phyloP scores from a whole-genome alignment of 2,113 vertebrate species.

The Scytalopus superciliaris region DNA sequence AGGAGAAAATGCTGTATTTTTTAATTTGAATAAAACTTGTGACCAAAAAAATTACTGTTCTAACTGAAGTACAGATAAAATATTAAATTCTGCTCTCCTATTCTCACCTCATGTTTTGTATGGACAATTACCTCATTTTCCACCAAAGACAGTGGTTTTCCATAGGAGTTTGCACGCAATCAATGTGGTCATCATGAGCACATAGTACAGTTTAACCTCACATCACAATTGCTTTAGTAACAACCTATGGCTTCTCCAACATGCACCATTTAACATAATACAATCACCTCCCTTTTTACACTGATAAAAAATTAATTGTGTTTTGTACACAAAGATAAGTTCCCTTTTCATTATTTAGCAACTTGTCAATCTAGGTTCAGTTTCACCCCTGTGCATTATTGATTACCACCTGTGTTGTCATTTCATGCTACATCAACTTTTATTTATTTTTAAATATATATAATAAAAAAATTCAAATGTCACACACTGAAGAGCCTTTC shows the following conservation, averaged over 20 bases:
- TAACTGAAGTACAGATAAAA: neutral
- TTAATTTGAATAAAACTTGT: neutral
- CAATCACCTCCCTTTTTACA: neutral
- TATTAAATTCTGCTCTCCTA: neutral
- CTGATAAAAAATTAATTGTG: neutral
- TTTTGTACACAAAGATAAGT: neutral
- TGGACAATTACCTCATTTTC: neutral
- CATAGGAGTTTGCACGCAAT: neutral
- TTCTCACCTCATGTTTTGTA: neutral
- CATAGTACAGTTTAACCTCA: neutral
- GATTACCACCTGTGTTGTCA: neutral
- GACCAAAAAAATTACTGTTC: neutral
- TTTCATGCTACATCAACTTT: neutral
- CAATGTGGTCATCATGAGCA: neutral
- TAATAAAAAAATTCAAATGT: neutral
- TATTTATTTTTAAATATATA: neutral
- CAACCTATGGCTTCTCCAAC: neutral
- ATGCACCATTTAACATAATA: neutral
- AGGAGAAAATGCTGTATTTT: neutral
- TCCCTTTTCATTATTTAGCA: constrained; percentile 17
- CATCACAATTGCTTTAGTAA: neutral
- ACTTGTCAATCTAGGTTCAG: neutral
- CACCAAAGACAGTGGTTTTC: neutral
- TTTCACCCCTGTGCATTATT: neutral
- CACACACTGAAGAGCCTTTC: neutral